These are phyloP conservation scores for Phaenicophaeus curvirostris DNA, from an alignment of 2,797 vertebrate species.

Conservation along the genomic window DNA sequence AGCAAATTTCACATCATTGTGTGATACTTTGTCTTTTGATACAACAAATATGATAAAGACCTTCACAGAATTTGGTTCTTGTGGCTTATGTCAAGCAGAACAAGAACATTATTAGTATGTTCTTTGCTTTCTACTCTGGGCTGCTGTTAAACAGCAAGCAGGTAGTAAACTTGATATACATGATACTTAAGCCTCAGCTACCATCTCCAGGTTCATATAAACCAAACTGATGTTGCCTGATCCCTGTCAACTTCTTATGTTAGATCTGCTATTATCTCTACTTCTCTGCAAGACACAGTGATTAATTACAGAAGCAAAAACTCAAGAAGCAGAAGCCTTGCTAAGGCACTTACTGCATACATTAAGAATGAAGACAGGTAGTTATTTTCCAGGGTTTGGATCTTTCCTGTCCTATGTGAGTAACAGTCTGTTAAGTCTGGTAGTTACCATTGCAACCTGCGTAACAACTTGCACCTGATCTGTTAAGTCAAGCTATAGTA, in stretches of 20 bases:
- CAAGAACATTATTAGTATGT: not conserved
- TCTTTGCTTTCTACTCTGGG: not conserved
- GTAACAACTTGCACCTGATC: not conserved
- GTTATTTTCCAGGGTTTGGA: not conserved
- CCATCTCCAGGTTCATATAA: not conserved
- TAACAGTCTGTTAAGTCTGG: not conserved
- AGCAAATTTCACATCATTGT: not conserved
- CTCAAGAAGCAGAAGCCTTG: not conserved
- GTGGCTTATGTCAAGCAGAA: not conserved
- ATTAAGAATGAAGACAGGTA: not conserved
- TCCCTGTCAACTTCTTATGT: not conserved
- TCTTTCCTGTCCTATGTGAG: not conserved
- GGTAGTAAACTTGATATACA: not conserved
- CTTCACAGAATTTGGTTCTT: not conserved
- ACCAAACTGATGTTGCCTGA: not conserved
- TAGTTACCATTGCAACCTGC: not conserved
- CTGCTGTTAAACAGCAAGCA: not conserved
- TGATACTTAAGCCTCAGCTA: not conserved
- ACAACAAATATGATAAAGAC: not conserved
- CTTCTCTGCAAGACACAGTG: not conserved
- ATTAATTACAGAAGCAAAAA: constrained; percentile 6
- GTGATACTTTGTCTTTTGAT: not conserved
- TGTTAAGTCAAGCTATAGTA: not conserved
- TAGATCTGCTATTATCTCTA: not conserved
- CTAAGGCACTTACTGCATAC: not conserved